Conservation (phyloP, 2,113 vertebrate species). For the Oenanthe oenanthe region DNA sequence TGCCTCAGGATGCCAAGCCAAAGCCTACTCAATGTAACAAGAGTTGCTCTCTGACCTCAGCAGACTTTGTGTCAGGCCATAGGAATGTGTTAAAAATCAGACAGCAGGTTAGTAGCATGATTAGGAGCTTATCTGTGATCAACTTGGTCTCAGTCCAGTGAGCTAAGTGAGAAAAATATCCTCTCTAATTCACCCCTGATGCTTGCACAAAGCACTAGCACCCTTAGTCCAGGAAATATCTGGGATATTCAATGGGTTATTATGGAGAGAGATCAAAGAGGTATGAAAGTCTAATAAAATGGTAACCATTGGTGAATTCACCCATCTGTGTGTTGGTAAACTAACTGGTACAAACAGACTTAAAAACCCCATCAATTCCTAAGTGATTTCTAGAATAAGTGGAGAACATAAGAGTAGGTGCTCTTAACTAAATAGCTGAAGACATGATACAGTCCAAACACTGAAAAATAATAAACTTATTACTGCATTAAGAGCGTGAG, state of each 20-base stretch:
- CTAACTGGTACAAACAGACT: neutral
- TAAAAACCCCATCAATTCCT: neutral
- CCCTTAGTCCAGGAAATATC: neutral
- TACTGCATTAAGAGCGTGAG: rapidly evolving
- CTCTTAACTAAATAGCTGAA: neutral
- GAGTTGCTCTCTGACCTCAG: neutral
- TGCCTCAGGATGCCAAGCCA: neutral
- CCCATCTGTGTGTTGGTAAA: neutral
- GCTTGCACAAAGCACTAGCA: neutral
- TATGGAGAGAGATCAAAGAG: neutral
- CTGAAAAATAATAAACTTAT: neutral
- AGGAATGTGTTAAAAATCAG: neutral
- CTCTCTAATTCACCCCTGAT: neutral
- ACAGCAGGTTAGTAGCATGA: neutral
- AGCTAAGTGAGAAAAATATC: neutral
- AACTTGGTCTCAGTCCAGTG: neutral
- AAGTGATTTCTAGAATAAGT: neutral
- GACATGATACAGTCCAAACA: neutral
- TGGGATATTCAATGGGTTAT: neutral
- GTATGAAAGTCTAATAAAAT: neutral
- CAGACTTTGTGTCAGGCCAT: neutral
- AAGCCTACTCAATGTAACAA: neutral
- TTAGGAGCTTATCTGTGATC: neutral
- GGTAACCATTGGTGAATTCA: neutral
- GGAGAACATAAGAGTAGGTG: neutral